A percentile compares a stretch with the other conserved stretches of the same genome.
These are phyloP conservation scores for Equus quagga DNA, from an alignment of 2,113 vertebrate species.

Conservation along the genomic window DNA sequence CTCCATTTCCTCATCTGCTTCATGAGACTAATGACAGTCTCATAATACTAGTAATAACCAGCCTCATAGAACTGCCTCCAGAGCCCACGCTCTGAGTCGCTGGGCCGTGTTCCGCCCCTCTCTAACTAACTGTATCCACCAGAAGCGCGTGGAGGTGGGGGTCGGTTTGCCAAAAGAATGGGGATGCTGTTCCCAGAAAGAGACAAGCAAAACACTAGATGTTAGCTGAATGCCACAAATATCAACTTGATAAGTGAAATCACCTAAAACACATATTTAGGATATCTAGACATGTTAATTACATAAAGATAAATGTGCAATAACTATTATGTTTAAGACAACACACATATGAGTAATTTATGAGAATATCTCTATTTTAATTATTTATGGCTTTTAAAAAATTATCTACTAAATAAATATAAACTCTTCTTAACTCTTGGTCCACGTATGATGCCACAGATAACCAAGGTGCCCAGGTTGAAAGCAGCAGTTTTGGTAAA, in stretches of 20 bases:
- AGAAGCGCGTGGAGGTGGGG: too few relatives aligned
- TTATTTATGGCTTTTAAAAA: not conserved
- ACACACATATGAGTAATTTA: not conserved
- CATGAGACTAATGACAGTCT: not conserved
- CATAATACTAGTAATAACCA: too few relatives aligned
- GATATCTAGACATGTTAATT: not conserved
- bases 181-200: not conserved
- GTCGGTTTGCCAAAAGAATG: not conserved
- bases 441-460: not conserved
- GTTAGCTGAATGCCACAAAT: not conserved
- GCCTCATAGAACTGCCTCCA: not conserved
- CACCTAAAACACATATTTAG: not conserved
- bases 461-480: not conserved
- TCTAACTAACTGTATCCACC: not conserved
- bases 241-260: not conserved
- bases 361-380: not conserved
- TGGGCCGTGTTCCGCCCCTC: accelerated
- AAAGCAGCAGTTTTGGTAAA: not conserved
- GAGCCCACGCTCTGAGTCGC: accelerated
- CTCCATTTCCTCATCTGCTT: not conserved
- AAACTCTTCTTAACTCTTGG: not conserved
- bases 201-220: not conserved
- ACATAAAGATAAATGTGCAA: not conserved
- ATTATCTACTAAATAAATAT: not conserved
- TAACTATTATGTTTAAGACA: not conserved